Conservation (phyloP, 1,140 invertebrate genomes). For the Armadillidium nasatum region DNA sequence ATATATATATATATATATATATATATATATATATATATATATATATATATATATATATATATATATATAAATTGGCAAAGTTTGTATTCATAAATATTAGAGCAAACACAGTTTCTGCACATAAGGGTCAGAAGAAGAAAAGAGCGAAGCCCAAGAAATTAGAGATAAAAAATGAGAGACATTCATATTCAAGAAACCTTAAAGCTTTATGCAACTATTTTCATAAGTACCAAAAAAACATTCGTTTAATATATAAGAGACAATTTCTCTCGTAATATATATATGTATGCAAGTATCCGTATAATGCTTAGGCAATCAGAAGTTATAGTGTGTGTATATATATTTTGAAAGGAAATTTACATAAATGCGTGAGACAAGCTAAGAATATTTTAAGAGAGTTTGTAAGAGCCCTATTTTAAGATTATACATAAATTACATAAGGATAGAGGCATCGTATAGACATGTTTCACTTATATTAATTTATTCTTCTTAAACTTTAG, state of each 20-base stretch:
- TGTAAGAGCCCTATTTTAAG: neutral
- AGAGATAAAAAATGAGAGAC: neutral
- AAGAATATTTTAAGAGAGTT: too few relatives aligned
- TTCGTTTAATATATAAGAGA: neutral
- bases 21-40: too few relatives aligned
- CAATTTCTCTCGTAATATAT: slow-evolving; percentile 1
- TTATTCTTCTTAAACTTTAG: neutral
- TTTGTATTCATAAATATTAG: too few relatives aligned
- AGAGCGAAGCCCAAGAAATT: too few relatives aligned
- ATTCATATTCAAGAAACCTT: neutral
- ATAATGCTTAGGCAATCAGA: neutral
- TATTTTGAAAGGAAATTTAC: neutral
- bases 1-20: too few relatives aligned
- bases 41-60: too few relatives aligned
- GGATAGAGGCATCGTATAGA: neutral
- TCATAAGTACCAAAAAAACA: neutral
- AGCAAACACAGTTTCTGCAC: too few relatives aligned
- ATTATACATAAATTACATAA: slow-evolving; percentile 4
- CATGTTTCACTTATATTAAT: neutral
- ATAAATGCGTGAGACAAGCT: too few relatives aligned
- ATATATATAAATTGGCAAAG: too few relatives aligned
- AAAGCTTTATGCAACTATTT: neutral
- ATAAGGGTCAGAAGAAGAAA: too few relatives aligned
- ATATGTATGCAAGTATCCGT: neutral
- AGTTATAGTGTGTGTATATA: slow-evolving; percentile 1